These are phyloP conservation scores for Apis florea DNA, from an alignment of 1,140 invertebrate genomes.

Conservation along the genomic window DNA sequence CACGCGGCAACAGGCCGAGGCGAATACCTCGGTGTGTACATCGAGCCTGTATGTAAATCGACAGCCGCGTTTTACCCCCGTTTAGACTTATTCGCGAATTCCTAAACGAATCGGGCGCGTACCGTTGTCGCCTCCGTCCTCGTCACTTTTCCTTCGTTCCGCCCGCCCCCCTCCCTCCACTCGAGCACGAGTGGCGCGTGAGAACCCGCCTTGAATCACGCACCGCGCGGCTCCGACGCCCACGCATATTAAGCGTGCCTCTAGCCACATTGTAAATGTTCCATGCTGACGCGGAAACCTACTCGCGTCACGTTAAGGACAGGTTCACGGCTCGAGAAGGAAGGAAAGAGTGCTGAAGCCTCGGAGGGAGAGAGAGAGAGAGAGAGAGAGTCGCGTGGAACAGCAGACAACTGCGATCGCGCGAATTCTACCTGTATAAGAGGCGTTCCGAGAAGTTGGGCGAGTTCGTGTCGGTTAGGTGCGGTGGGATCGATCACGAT, in stretches of 20 bases:
- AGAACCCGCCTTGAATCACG: conserved; percentile 74
- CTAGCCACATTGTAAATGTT: conserved; percentile 64
- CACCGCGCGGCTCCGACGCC: conserved; percentile 68
- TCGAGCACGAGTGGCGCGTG: conserved; percentile 60
- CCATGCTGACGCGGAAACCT: conserved; percentile 54
- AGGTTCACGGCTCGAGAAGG: conserved; percentile 28
- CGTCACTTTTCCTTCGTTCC: conserved; percentile 48
- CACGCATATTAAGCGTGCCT: conserved; percentile 74
- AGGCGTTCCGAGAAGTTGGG: not conserved
- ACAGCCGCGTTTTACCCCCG: conserved; percentile 52
- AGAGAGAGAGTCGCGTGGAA: not conserved
- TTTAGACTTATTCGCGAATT: conserved; percentile 62
- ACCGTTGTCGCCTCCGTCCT: conserved; percentile 45
- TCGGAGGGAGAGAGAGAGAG: not conserved
- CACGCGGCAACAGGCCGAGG: conserved; percentile 7
- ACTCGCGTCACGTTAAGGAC: conserved; percentile 39
- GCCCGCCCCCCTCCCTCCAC: not conserved
- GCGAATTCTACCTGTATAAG: not conserved
- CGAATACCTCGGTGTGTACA: not conserved
- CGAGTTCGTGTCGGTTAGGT: not conserved
- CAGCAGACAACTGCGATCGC: conserved; percentile 9
- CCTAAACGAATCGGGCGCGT: conserved; percentile 56
- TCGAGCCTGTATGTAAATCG: no score
- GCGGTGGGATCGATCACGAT: conserved; percentile 1
- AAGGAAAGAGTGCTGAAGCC: no score